A percentile compares a stretch with the other conserved stretches of the same genome.
Conservation (phyloP, 2,113 vertebrate genomes). For the Pedionomus torquatus region DNA sequence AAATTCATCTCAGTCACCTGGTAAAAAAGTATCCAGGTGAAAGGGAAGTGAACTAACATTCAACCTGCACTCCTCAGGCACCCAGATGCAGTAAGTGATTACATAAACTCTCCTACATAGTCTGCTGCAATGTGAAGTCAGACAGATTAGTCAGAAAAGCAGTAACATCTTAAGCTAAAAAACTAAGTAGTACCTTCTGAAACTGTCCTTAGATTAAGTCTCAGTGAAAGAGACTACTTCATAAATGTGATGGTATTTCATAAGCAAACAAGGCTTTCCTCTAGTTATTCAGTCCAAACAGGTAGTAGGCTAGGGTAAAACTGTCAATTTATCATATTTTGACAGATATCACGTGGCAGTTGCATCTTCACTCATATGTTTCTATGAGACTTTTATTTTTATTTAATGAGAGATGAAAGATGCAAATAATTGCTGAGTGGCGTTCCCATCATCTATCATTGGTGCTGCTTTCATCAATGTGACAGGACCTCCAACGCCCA, state of each 20-base stretch:
- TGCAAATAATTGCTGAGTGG: background rate
- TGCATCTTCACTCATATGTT: background rate
- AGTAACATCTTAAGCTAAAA: background rate
- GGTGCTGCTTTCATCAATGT: background rate
- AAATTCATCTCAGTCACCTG: background rate
- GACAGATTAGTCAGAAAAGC: background rate
- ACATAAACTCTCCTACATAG: accelerated
- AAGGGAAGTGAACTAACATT: background rate
- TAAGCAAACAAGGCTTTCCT: background rate
- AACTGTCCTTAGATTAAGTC: background rate
- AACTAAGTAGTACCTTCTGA: background rate
- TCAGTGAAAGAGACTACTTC: background rate
- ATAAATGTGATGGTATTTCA: background rate
- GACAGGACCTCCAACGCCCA: background rate
- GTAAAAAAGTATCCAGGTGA: background rate
- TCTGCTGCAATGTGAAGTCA: background rate
- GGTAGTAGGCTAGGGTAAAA: background rate
- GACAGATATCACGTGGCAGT: background rate
- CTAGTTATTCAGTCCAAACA: background rate
- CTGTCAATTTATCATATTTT: background rate
- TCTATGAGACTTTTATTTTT: background rate
- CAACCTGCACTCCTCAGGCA: background rate
- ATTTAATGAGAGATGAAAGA: conserved; percentile 27
- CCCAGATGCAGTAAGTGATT: background rate
- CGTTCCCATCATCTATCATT: background rate